Conservation (phyloP, 2,797 vertebrate species). For the Microctenopoma lineatum region DNA sequence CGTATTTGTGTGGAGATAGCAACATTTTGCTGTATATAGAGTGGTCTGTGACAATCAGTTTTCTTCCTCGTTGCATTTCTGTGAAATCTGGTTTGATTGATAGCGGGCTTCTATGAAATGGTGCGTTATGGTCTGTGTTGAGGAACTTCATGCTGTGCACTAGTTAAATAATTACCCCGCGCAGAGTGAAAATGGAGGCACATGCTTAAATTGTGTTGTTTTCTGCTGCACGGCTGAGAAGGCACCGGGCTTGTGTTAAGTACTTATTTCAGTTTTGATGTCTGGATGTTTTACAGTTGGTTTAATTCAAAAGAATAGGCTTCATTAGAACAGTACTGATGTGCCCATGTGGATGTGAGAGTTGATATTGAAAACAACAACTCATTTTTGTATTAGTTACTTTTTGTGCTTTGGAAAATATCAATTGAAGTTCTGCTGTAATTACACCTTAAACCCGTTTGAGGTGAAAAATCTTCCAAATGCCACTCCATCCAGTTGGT, state of each 20-base stretch:
- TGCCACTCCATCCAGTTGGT: neutral
- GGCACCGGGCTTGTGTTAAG: constrained; percentile 22
- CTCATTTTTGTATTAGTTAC: no score
- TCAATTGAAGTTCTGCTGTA: neutral
- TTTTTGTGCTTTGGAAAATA: neutral
- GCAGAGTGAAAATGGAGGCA: constrained; percentile 34
- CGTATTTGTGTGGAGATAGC: constrained; percentile 44
- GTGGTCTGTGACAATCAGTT: constrained; percentile 49
- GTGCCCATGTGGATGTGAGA: no score
- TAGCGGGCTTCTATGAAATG: constrained; percentile 12
- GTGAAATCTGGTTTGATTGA: constrained; percentile 51
- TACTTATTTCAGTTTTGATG: constrained; percentile 18
- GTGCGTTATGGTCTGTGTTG: constrained; percentile 35
- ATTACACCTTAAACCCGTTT: neutral
- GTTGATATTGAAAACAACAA: no score
- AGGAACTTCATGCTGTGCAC: constrained; percentile 31
- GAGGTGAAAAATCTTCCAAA: constrained; percentile 5
- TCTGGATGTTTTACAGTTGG: constrained; percentile 19
- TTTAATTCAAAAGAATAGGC: neutral
- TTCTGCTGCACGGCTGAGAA: constrained; percentile 26
- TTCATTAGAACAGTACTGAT: neutral
- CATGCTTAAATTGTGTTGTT: constrained; percentile 33
- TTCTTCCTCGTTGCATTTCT: constrained; percentile 35
- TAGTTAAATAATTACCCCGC: constrained; percentile 31
- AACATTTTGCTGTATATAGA: constrained; percentile 25